These are phyloP conservation scores for Hemibagrus guttatus DNA, from an alignment of 2,797 vertebrate genomes.

Conservation along the genomic window DNA sequence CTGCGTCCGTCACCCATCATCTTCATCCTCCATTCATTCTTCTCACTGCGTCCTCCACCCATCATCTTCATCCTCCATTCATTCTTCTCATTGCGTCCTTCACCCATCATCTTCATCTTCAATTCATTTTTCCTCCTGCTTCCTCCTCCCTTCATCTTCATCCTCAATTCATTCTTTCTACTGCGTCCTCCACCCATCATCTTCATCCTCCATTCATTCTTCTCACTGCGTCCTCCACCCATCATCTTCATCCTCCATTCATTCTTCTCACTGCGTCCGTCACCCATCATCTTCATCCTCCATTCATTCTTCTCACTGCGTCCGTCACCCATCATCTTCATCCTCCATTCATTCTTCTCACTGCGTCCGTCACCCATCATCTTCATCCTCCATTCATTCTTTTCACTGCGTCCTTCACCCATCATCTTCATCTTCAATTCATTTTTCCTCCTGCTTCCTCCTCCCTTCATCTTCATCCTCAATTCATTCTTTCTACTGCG, in stretches of 20 bases:
- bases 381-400: no score
- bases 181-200: not conserved
- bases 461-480: not conserved
- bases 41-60: not conserved
- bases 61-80: no score
- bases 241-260: not conserved
- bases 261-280: not conserved
- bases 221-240: not conserved
- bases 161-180: not conserved
- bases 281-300: no score
- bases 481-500: not conserved
- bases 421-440: not conserved
- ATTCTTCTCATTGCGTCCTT: not conserved
- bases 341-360: no score
- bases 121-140: not conserved
- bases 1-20: not conserved
- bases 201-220: no score
- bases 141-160: not conserved
- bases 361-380: no score
- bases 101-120: not conserved
- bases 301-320: no score
- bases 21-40: not conserved
- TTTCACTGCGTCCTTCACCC: no score
- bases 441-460: not conserved
- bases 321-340: no score